Evolutionary conservation across 2,797 vertebrate species (phyloP), one percentile per base, ranked within the genome.

Genomic region (Acanthurus tractus): DNA sequence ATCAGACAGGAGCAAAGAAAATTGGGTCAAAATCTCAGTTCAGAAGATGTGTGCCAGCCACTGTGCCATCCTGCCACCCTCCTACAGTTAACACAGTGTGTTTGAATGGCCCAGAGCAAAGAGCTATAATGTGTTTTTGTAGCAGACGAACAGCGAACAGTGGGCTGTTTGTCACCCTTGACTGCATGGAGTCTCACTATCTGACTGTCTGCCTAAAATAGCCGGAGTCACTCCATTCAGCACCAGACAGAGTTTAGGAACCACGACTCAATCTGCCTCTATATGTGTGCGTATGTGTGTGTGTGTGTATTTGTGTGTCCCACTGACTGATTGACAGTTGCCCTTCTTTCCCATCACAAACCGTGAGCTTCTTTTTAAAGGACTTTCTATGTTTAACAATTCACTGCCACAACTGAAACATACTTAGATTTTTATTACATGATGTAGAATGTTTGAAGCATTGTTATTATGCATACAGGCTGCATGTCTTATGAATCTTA

Each of bases 201-300:
- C 64, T 70, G 58, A 67, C 79, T 54, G 17, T 75, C 62, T 70
- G 76, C 89, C 70, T 22, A 73, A 89, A 92, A 89, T 91, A 88
- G 78, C 75, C 73, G 2, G 20, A 77, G 87, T 80, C 78, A 57
- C 81, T 78, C 54, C 76, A 79, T 84, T 86, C 75, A 80, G 25
- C 82, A 81, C 72, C 68, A 61, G 64, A 56, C 69, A 74, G 76
- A 50, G 76, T 87, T 86, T 65, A 76, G 76, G 63, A 74, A 64
- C 82, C 64, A 61, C 83, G 79, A 36, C 69, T 69, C 65, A 77
- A 70, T 85, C 80, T 83, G 79, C 61, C n/a, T 49, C 0, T 76
- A 29, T 67, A 17, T 50, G 14, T 54, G 45, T 48, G 36, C 25
- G 48, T 63, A 22, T 75, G 22, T 72, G 68, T 68, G 76, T 67